Base-by-base conservation (phyloP, 2,888 invertebrate species). In the Tetropium fuscum region DNA sequence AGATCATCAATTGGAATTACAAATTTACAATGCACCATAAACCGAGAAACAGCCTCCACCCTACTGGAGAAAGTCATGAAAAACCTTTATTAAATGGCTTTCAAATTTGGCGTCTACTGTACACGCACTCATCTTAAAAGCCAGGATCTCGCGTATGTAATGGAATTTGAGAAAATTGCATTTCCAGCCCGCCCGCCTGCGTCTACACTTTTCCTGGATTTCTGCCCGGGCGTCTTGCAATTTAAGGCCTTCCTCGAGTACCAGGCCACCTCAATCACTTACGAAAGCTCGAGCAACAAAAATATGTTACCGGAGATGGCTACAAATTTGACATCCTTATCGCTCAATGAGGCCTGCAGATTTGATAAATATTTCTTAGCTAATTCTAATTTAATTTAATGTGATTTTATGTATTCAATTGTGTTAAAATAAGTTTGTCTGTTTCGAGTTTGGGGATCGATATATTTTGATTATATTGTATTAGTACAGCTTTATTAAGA, bases 101-200 rank as follows among this genome's bases (percentile, higher is more conserved):
- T n/a, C n/a, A n/a, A 65, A 67, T 69, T 69, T 65, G 48, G 53
- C 51, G 53, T 51, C 16, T 62, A 60, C 43, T 65, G 63, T 69
- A 63, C 62, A 65, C 66, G 65, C 66, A 67, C 62, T 69, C 66
- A 63, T 69, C 66, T 69, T 69, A 69, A 67, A 61, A 64, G 69
- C 67, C 49, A 45, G 62, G 58, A 60, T 63, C 60, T 55, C 60
- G 64, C 57, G 59, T 64, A 64, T 64, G 66, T 66, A 69, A 68
- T 69, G 63, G 66, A 69, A 68, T 69, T 69, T 69, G 61, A 63
- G 69, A 68, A 67, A 68, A 69, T 66, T 69, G 64, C 64, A 64
- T 55, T 64, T 64, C 57, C 59, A 44, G 32, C 22, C 56, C 58
- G 49, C 51, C 64, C n/a, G n/a, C n/a, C n/a, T 64, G 58, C 40